Base-by-base conservation (phyloP, 1,140 invertebrate genomes). In the Drosophila mayri region DNA sequence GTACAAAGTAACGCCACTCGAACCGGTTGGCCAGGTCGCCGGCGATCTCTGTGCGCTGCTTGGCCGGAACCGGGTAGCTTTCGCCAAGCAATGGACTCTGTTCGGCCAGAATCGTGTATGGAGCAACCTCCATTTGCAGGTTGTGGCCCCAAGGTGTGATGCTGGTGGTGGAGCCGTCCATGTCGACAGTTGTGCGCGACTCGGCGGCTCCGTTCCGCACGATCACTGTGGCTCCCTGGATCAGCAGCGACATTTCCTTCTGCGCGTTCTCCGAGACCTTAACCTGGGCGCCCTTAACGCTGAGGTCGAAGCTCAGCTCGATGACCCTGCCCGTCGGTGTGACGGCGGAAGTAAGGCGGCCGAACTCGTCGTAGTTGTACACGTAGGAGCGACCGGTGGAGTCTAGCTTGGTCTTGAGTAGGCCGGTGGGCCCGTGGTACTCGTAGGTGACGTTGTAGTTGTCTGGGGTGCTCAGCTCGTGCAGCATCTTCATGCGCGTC, bases 341-440 rank as follows among this genome's bases (percentile, higher is more conserved):
- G 0, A 99, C 97, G 4, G 97, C 97, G 6, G 96, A 96, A 5
- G 96, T 97, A 1, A 99, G 93, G 76, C 98, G 95, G 14, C 98
- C 98, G 93, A 98, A 99, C 87, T 97, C 97, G 90, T 99, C 98
- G 87, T 99, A 99, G 87, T 97, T 97, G 92, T 99, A 99, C 2
- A 98, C 97, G 88, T 97, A 98, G 58, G 97, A 97, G 60, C 97
- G 94, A 4, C 98, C 98, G 6, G 97, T 97, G 35, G 97, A 97
- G 87, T 98, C 97, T 41, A 97, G 94, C 92, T 98, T 97, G 0
- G 96, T 96, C 79, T 97, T 97, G 12, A 99, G 92, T 25, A 99
- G 93, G 1, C 98, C 98, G 4, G 96, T 97, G 0, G 96, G 96
- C 3, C 96, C 96, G 78, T 98, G 96, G 92, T 99, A 99, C 73